These are phyloP conservation scores for Pseudanteris insignis DNA, from an alignment of 2,888 invertebrate species.

Conservation along the genomic window DNA sequence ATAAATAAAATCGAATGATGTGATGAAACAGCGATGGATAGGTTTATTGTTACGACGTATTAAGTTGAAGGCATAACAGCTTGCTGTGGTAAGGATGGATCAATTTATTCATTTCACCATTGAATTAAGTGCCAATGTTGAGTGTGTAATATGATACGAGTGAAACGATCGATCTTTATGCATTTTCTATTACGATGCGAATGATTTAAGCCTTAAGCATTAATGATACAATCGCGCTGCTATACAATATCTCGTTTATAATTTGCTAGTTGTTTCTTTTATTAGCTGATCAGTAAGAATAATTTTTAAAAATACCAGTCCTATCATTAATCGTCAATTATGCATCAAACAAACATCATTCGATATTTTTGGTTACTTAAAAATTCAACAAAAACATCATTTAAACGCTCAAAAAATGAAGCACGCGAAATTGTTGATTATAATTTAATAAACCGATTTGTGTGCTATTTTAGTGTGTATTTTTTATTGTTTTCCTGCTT, in stretches of 20 bases:
- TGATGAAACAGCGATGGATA: slow-evolving; percentile 23
- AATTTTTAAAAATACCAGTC: too few species aligned
- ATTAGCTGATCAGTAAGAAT: not conserved
- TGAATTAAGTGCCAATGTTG: slow-evolving; percentile 23
- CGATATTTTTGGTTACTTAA: too few species aligned
- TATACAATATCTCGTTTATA: slow-evolving; percentile 1
- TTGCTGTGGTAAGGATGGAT: slow-evolving; percentile 33
- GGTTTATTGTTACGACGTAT: slow-evolving; percentile 33
- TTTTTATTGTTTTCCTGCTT: too few species aligned
- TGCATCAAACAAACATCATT: too few species aligned
- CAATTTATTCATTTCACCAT: slow-evolving; percentile 39
- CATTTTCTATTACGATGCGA: slow-evolving; percentile 24
- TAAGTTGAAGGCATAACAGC: slow-evolving; percentile 28
- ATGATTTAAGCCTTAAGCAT: slow-evolving; percentile 20
- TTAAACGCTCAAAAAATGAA: too few species aligned
- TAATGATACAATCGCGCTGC: slow-evolving; percentile 12
- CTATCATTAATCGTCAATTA: too few species aligned
- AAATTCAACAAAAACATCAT: too few species aligned
- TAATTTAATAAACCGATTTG: too few species aligned
- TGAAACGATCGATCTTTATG: slow-evolving; percentile 26
- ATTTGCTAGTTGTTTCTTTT: not conserved
- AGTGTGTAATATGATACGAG: slow-evolving; percentile 31
- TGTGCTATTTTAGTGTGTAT: too few species aligned
- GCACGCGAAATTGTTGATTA: too few species aligned
- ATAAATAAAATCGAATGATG: too few species aligned